Percentiles rank a stretch among this genome's conserved stretches.
These are phyloP conservation scores for Drosophila rhopaloa DNA, from an alignment of 1,140 invertebrate species.

Conservation along the genomic window DNA sequence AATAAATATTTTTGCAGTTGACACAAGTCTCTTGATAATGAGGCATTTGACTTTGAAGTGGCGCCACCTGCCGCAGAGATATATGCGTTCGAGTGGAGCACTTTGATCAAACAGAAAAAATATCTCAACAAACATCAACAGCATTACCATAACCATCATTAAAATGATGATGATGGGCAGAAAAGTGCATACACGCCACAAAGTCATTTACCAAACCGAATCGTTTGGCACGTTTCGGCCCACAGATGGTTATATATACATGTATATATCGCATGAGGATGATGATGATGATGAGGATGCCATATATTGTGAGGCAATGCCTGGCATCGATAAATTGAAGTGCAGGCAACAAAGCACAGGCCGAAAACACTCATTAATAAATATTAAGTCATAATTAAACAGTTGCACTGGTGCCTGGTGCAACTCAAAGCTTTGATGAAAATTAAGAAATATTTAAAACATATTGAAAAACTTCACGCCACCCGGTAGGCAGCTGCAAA, in stretches of 20 bases:
- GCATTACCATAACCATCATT: constrained; percentile 34
- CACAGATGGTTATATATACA: constrained; percentile 32
- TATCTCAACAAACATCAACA: constrained; percentile 32
- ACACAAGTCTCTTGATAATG: constrained; percentile 22
- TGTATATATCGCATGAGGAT: constrained; percentile 19
- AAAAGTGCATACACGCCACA: constrained; percentile 57
- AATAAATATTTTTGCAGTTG: constrained; percentile 36
- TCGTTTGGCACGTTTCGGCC: constrained; percentile 42
- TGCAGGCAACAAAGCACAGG: constrained; percentile 23
- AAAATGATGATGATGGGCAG: constrained; percentile 20
- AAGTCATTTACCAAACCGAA: constrained; percentile 61
- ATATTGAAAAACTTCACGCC: constrained; percentile 37
- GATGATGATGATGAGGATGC: constrained; percentile 47
- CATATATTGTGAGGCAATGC: constrained; percentile 18
- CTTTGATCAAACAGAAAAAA: constrained; percentile 34
- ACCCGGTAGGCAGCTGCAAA: constrained; percentile 55
- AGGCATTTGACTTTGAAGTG: constrained; percentile 41
- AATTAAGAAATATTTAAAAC: constrained; percentile 56
- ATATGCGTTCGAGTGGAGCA: constrained; percentile 44
- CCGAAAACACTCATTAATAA: constrained; percentile 67
- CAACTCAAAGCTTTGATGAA: constrained; percentile 57
- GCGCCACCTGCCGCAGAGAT: constrained; percentile 51
- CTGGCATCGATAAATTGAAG: constrained; percentile 42
- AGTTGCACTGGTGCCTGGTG: constrained; percentile 50
- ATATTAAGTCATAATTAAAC: constrained; percentile 76